Evolutionary conservation across 2,113 vertebrate genomes (phyloP).

Genomic region (Rattus norvegicus): DNA sequence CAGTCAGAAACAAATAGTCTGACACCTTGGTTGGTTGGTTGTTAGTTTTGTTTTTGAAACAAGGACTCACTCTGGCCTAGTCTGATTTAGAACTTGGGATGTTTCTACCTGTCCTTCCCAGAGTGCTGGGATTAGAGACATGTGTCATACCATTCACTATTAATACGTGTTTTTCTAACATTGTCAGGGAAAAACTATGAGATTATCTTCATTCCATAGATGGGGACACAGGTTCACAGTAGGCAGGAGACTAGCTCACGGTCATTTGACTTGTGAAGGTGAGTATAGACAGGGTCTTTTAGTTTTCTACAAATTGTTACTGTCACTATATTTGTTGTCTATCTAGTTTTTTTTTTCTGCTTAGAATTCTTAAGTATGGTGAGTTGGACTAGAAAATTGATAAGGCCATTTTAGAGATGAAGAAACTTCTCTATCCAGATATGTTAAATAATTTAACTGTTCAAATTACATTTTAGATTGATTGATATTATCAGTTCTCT

Average conservation of each 20-base stretch:
- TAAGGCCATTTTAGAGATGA: conserved; percentile 47
- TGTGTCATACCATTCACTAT: neutral
- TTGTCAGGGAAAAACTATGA: neutral
- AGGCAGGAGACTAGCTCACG: neutral
- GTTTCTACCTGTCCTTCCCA: neutral
- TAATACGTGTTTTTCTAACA: neutral
- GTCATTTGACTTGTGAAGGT: neutral
- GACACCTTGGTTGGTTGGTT: neutral
- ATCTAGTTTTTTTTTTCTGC: conserved; percentile 2
- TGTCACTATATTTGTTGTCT: neutral
- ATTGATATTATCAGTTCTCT: conserved; percentile 18
- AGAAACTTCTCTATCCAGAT: conserved; percentile 12
- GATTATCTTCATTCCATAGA: conserved; percentile 45
- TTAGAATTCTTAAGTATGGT: conserved; percentile 43
- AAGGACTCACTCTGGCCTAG: neutral
- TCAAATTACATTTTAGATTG: neutral
- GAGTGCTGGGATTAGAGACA: neutral
- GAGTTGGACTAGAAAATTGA: conserved; percentile 35
- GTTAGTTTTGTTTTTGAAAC: neutral
- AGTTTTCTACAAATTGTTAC: neutral
- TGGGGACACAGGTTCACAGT: neutral
- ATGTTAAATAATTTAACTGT: conserved; percentile 52
- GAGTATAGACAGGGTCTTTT: neutral
- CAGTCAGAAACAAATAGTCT: conserved; percentile 28
- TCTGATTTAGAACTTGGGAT: neutral